Conservation (phyloP, 2,797 vertebrate genomes). For the Oreonectes daqikongensis region DNA sequence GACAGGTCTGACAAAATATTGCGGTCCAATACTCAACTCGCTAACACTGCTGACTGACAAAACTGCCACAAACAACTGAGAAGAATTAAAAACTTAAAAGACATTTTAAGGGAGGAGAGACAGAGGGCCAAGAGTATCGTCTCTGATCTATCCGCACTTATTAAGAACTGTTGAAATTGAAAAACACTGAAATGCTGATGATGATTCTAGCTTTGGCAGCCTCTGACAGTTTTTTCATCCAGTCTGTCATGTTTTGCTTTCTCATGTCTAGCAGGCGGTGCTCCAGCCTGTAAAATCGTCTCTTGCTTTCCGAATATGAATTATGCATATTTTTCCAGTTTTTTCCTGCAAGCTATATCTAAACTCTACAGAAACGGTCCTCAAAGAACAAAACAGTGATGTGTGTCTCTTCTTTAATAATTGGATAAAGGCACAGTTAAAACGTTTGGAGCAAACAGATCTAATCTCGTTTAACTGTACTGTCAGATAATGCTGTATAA, state of each 20-base stretch:
- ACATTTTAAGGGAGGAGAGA: neutral
- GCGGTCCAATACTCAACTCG: neutral
- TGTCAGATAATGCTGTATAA: slow-evolving; percentile 4
- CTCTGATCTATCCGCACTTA: slow-evolving; percentile 9
- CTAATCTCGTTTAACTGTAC: neutral
- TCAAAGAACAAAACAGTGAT: slow-evolving; percentile 17
- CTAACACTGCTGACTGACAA: neutral
- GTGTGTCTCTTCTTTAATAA: neutral
- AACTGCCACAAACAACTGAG: neutral
- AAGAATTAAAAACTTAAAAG: neutral
- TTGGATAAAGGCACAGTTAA: slow-evolving; percentile 5
- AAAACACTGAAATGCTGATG: slow-evolving; percentile 23
- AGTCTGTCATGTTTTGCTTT: slow-evolving; percentile 43
- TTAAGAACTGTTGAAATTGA: slow-evolving; percentile 8
- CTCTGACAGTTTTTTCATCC: slow-evolving; percentile 51
- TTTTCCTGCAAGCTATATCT: neutral
- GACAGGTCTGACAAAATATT: neutral
- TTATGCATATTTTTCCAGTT: slow-evolving; percentile 23
- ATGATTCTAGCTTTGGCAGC: slow-evolving; percentile 42
- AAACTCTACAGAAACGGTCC: neutral
- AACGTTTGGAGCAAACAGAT: neutral
- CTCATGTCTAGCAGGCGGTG: slow-evolving; percentile 25
- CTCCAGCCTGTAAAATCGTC: neutral
- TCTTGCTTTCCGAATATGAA: slow-evolving; percentile 9
- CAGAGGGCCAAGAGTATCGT: slow-evolving; percentile 5